Evolutionary conservation across 2,797 vertebrate genomes (phyloP).

Genomic region (Calcarius lapponicus): DNA sequence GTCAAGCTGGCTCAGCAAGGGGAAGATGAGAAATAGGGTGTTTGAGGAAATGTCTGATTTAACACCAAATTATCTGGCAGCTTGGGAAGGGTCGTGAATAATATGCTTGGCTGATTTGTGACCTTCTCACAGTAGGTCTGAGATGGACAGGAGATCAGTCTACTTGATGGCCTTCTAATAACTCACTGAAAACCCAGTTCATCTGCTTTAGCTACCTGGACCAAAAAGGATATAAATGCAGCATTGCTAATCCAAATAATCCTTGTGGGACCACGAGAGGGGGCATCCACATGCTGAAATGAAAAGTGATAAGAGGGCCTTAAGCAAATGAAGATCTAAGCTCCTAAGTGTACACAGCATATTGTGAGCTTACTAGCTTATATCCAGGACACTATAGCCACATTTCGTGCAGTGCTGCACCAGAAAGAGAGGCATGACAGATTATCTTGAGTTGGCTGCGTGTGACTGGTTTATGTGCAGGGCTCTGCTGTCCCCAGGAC

Average conservation of each 20-base stretch:
- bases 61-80: neutral
- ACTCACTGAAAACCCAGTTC: neutral
- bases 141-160: neutral
- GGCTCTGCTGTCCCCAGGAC: neutral
- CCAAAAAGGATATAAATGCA: neutral
- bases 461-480: neutral
- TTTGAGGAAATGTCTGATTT: neutral
- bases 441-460: neutral
- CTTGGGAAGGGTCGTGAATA: neutral
- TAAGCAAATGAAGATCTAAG: neutral
- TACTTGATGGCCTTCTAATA: neutral
- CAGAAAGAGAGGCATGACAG: neutral
- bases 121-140: neutral
- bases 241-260: neutral
- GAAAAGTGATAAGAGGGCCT: neutral
- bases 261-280: neutral
- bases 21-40: neutral
- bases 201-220: neutral
- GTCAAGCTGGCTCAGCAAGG: neutral
- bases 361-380: neutral
- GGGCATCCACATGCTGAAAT: neutral
- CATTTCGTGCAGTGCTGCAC: neutral
- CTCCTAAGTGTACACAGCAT: neutral
- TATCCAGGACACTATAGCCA: neutral
- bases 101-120: neutral